These are phyloP conservation scores for Scolopax bukidnonensis DNA, from an alignment of 2,797 vertebrate species.

Conservation along the genomic window DNA sequence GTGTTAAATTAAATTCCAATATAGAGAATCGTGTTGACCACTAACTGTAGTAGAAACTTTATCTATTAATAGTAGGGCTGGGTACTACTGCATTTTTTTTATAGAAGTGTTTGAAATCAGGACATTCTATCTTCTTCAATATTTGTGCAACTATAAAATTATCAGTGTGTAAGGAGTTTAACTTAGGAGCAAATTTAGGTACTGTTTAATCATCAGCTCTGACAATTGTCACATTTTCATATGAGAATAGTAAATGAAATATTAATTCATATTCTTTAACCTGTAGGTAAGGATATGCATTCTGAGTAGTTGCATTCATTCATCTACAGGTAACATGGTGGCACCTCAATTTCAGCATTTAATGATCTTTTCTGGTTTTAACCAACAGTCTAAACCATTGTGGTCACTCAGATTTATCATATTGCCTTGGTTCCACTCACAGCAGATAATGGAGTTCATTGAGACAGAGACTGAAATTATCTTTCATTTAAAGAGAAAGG, in stretches of 20 bases:
- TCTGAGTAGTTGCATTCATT: not conserved
- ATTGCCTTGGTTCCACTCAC: not conserved
- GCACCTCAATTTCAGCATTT: not conserved
- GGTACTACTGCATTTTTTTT: not conserved
- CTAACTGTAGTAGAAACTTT: not conserved
- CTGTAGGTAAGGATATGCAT: not conserved
- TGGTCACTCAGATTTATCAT: not conserved
- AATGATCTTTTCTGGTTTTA: not conserved
- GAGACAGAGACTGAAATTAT: not conserved
- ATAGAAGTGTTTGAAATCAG: not conserved
- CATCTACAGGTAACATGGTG: not conserved
- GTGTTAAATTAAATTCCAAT: not conserved
- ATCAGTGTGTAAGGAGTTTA: fast-evolving
- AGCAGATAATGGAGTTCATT: not conserved
- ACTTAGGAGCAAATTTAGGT: not conserved
- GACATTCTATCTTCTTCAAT: not conserved
- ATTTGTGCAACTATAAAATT: not conserved
- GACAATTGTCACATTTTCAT: not conserved
- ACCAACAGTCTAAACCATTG: not conserved
- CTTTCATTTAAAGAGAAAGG: not conserved
- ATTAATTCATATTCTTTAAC: not conserved
- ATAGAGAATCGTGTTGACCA: not conserved
- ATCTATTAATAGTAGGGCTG: not conserved
- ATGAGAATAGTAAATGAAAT: not conserved
- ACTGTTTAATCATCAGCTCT: not conserved